Evolutionary conservation across 37 sponge, comb jelly and placozoan species (phyloP), one percentile per base, ranked within the genome.

Genomic region (Axinella damicornis): DNA sequence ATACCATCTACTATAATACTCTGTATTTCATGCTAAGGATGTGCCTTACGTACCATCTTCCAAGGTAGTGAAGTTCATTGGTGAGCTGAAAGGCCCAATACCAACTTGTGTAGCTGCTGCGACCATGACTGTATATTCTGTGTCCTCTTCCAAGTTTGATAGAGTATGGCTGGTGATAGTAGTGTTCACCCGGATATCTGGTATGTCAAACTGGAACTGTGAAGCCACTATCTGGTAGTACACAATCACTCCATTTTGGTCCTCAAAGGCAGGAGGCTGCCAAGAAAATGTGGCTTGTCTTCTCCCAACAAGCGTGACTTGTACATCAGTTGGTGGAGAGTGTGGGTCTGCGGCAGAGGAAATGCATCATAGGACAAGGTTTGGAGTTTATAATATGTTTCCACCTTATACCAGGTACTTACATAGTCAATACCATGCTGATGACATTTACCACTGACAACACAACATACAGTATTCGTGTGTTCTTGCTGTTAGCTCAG

Each of bases 211-310:
- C 35, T 18, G n/a, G 9, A 6, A 25, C 34, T 32, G 69, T 2
- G 69, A 30, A 19, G 12, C 34, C 5, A 78, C 6, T 6, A 82
- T 4, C 14, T 19, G 55, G 58, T 82, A 82, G 40, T 35, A 57
- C 21, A 12, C 11, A 12, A 82, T 82, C n/a, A 69, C 58, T 57
- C 83, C 83, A 82, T 82, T 82, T 59, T 71, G 83, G 11, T 82
- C 27, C n/a, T 82, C 73, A 21, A 71, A 33, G 2, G 73, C 52
- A 18, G 83, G 83, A 20, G 83, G 63, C 0, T 58, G 22, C 83
- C 83, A 82, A 6, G 53, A 63, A 27, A 78, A 2, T 2, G 35
- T 78, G 5, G 38, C 52, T 35, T 15, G 15, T 21, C 35, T 38
- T 2, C 21, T 24, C 5, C 41, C 20, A n/a, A 38, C 33, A 35